Evolutionary conservation across 1,140 invertebrate genomes (phyloP).

Genomic region (Planococcus citri): DNA sequence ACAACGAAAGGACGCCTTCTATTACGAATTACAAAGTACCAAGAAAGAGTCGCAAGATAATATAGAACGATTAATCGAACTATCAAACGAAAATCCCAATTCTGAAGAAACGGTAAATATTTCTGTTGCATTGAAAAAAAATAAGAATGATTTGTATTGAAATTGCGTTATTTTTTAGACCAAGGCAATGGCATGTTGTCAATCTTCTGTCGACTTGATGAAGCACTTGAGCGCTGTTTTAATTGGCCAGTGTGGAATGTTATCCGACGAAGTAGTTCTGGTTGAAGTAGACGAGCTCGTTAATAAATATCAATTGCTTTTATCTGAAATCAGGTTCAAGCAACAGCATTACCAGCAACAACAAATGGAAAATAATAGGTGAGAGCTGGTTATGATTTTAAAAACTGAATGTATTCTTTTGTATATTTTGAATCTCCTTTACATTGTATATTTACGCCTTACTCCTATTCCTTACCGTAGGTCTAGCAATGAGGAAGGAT

Average conservation of each 20-base stretch:
- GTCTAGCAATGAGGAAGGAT: slow-evolving; percentile 26
- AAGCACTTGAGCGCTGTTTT: slow-evolving; percentile 61
- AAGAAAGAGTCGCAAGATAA: slow-evolving; percentile 46
- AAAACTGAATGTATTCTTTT: too few relatives aligned
- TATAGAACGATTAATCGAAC: slow-evolving; percentile 37
- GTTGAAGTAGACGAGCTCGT: slow-evolving; percentile 50
- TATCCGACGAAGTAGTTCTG: slow-evolving; percentile 48
- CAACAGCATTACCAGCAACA: slow-evolving; percentile 56
- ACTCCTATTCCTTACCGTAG: slow-evolving; percentile 20
- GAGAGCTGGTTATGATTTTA: background rate
- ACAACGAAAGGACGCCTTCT: slow-evolving; percentile 64
- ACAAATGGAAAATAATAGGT: slow-evolving; percentile 21
- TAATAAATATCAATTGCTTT: slow-evolving; percentile 52
- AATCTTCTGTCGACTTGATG: slow-evolving; percentile 60
- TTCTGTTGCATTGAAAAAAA: slow-evolving; percentile 26
- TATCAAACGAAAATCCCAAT: slow-evolving; percentile 21
- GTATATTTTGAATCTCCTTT: too few relatives aligned
- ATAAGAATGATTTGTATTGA: background rate
- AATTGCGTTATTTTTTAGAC: slow-evolving; percentile 34
- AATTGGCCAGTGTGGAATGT: slow-evolving; percentile 55
- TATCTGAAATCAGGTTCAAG: slow-evolving; percentile 54
- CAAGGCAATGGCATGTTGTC: slow-evolving; percentile 52
- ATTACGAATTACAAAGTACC: slow-evolving; percentile 54
- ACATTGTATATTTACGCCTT: too few relatives aligned
- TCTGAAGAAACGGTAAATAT: slow-evolving; percentile 23